These are phyloP conservation scores for Papilio gigon DNA, from an alignment of 2,888 invertebrate species.

Conservation along the genomic window DNA sequence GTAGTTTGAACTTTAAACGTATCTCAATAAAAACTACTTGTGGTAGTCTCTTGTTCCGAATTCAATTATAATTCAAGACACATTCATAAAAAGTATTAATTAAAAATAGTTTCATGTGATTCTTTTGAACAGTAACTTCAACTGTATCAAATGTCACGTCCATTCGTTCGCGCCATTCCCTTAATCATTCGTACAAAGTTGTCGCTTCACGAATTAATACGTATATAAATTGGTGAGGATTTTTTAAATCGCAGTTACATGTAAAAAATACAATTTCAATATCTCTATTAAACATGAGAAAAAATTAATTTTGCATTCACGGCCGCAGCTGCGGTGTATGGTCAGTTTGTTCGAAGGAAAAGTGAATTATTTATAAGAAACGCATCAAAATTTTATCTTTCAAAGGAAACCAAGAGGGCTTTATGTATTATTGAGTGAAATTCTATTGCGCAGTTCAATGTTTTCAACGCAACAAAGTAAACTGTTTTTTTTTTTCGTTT, in stretches of 20 bases:
- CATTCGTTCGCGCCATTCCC: too few species aligned
- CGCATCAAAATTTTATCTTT: conserved; percentile 11
- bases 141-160: too few species aligned
- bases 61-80: too few species aligned
- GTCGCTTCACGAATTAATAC: too few species aligned
- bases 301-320: conserved; percentile 2
- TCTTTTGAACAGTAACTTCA: too few species aligned
- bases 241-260: background rate
- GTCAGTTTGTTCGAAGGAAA: background rate
- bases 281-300: background rate
- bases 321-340: background rate
- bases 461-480: background rate
- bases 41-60: too few species aligned
- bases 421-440: conserved; percentile 6
- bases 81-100: too few species aligned
- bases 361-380: conserved; percentile 5
- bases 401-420: background rate
- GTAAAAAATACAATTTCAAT: background rate
- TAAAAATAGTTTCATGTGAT: too few species aligned
- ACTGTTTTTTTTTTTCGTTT: background rate
- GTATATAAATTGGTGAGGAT: background rate
- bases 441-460: background rate
- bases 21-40: background rate
- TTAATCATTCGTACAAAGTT: too few species aligned
- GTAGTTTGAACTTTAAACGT: background rate